phyloP scores from a whole-genome alignment of 2,797 vertebrate genomes.

The Scolopax rusticola region DNA sequence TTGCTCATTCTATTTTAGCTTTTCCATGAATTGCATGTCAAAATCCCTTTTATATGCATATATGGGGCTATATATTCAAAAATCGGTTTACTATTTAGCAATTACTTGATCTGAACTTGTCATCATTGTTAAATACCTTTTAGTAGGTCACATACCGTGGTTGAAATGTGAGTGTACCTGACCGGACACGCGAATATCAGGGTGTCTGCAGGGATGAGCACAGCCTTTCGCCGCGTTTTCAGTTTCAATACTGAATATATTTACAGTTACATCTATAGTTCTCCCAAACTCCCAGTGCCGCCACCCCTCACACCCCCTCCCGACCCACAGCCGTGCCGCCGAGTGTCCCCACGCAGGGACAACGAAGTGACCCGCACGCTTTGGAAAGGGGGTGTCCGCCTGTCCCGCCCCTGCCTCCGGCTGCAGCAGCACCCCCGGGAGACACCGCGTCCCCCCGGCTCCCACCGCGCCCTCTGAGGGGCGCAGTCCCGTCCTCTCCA shows the following conservation, averaged over 20 bases:
- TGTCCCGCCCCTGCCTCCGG: rapidly evolving
- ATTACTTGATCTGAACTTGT: background rate
- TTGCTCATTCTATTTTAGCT: background rate
- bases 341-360: background rate
- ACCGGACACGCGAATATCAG: rapidly evolving
- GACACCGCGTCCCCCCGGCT: background rate
- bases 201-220: rapidly evolving
- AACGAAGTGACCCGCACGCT: rapidly evolving
- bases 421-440: background rate
- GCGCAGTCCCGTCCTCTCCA: background rate
- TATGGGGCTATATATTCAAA: too few species aligned
- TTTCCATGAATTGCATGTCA: rapidly evolving
- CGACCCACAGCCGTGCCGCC: background rate
- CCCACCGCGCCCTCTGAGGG: too few species aligned
- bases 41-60: background rate
- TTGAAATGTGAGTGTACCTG: background rate
- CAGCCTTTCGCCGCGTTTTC: background rate
- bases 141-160: rapidly evolving
- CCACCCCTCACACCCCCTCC: too few species aligned
- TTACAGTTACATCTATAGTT: background rate
- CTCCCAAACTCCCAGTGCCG: background rate
- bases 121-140: background rate
- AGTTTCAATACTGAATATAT: rapidly evolving
- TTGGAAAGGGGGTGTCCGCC: too few species aligned
- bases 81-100: background rate